These are phyloP conservation scores for Junonia oenone DNA, from an alignment of 2,888 invertebrate species.

Conservation along the genomic window DNA sequence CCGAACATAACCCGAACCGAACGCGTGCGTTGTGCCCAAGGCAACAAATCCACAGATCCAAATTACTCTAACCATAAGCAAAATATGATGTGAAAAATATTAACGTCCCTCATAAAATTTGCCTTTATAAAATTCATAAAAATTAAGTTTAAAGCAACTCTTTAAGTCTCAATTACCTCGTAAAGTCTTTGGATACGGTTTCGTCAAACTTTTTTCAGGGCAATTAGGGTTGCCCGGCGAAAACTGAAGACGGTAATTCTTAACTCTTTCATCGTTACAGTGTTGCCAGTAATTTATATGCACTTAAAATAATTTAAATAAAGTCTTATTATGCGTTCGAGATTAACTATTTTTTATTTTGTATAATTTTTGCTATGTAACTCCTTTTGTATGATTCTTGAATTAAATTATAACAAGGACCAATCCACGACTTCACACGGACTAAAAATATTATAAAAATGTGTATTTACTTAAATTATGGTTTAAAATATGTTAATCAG, in stretches of 20 bases:
- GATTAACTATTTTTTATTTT: background rate
- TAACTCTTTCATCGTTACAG: constrained; percentile 2
- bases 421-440: too few species aligned
- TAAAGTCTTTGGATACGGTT: constrained; percentile 26
- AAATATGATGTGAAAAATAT: constrained; percentile 9
- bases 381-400: too few species aligned
- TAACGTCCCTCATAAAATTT: constrained; percentile 15
- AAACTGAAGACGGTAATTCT: constrained; percentile 11
- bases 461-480: too few species aligned
- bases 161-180: constrained; percentile 30
- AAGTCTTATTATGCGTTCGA: too few species aligned
- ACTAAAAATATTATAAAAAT: too few species aligned
- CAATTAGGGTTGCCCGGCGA: constrained; percentile 24
- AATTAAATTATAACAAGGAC: too few species aligned
- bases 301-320: background rate
- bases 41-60: background rate
- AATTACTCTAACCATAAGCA: background rate
- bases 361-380: too few species aligned
- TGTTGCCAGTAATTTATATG: background rate
- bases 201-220: constrained; percentile 26
- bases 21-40: too few species aligned
- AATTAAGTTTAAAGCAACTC: constrained; percentile 27
- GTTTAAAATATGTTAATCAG: too few species aligned
- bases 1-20: too few species aligned
- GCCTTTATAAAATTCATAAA: constrained; percentile 23